Base-by-base conservation (phyloP, 2,113 vertebrate genomes). In the Hippopotamus amphibius region DNA sequence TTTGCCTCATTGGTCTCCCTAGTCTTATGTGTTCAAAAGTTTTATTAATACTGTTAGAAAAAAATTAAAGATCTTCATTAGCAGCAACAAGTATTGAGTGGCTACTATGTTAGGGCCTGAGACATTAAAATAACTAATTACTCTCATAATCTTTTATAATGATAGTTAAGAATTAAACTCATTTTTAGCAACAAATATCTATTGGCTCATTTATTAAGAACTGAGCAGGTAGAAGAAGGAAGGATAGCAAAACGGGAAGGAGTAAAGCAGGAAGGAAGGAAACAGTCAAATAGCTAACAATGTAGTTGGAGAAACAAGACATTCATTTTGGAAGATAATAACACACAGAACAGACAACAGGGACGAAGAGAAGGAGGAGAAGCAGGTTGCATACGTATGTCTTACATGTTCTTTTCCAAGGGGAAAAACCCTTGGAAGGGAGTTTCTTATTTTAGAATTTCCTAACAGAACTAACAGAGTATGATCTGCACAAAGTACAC, bases 121-220 rank as follows among this genome's bases (percentile, higher is more conserved):
- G 77, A 71, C 66, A 76, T 77, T 84, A 91, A 90, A 90, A 24
- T 57, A 59, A 46, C 57, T 69, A 81, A 63, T 77, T 84, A 94
- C 37, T 50, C 81, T 81, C 30, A 30, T 2, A 59, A 24, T 28
- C 85, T 71, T 61, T 80, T 86, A 33, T 55, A 66, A 76, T 57
- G 41, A 86, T 0, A 65, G 71, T 48, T 66, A 79, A 21, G 30
- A 79, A 50, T 89, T 96, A 76, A 80, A 82, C 41, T 55, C 48
- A 69, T 50, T 81, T 82, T 37, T 87, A 59, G n/a, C 24, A 83
- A 81, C 11, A 76, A 72, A 9, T 59, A 87, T 48, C 46, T 85
- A 74, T 16, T 72, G 66, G 46, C 15, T 83, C 43, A n/a, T 74
- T 43, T 63, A 66, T 17, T 88, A 87, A 93, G 48, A 88, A 66